A percentile compares a stretch with the other conserved stretches of the same genome.
Evolutionary conservation across 2,888 invertebrate species (phyloP).

Genomic region (Leptura quadrifasciata): DNA sequence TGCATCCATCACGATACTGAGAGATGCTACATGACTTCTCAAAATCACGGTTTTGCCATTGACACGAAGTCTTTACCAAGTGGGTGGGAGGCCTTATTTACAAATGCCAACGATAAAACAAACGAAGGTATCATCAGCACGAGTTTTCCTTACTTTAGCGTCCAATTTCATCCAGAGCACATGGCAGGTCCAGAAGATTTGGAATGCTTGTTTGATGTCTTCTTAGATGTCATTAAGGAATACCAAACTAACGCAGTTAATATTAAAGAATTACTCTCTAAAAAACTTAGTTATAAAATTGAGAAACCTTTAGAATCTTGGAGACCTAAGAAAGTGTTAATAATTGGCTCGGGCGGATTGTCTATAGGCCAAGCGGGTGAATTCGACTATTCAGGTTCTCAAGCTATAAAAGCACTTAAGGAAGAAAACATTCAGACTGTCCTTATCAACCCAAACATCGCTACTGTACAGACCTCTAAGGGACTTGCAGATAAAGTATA

Average conservation of each 20-base stretch:
- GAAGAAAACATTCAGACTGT: constrained; percentile 97
- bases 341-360: constrained; percentile 80
- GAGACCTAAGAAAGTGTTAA: constrained; percentile 77
- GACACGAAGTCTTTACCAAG: constrained; percentile 83
- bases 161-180: constrained; percentile 99
- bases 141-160: constrained; percentile 92
- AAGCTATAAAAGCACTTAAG: constrained; percentile 96
- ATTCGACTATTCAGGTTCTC: constrained; percentile 99
- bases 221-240: constrained; percentile 82
- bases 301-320: constrained; percentile 67
- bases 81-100: constrained; percentile 92
- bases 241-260: constrained; percentile 60
- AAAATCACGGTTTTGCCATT: constrained; percentile 98
- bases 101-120: constrained; percentile 95
- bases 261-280: constrained; percentile 75
- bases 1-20: constrained; percentile 90
- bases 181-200: constrained; percentile 97
- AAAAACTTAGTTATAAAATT: constrained; percentile 74
- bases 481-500: constrained; percentile 99
- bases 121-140: constrained; percentile 97
- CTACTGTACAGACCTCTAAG: constrained; percentile 99
- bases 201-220: constrained; percentile 96
- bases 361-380: constrained; percentile 99
- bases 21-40: constrained; percentile 98
- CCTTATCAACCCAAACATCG: constrained; percentile 98